These are phyloP conservation scores for Phenacoccus solenopsis DNA, from an alignment of 1,140 invertebrate genomes.

Conservation along the genomic window DNA sequence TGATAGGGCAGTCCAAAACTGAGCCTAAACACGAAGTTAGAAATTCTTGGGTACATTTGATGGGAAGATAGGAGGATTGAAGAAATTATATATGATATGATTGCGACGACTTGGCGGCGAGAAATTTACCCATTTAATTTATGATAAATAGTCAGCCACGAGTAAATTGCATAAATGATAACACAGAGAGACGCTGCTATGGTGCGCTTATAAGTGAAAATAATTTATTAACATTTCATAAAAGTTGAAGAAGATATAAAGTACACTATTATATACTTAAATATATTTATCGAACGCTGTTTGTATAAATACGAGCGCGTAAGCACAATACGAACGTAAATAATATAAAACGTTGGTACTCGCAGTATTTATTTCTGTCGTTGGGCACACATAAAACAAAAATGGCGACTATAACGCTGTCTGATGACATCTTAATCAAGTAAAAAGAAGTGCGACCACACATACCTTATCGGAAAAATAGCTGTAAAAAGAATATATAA, in stretches of 20 bases:
- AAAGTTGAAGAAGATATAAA: constrained; percentile 16
- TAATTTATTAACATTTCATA: constrained; percentile 18
- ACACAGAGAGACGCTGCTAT: neutral
- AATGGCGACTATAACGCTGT: constrained; percentile 16
- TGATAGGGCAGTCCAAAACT: too few relatives aligned
- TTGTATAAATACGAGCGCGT: constrained; percentile 10
- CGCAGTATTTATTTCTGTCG: neutral
- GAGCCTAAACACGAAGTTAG: too few relatives aligned
- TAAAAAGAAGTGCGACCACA: constrained; percentile 11
- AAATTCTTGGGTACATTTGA: too few relatives aligned
- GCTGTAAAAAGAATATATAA: constrained; percentile 15
- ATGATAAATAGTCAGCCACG: neutral
- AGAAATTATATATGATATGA: too few relatives aligned
- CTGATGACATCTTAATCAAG: constrained; percentile 17
- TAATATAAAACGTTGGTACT: constrained; percentile 12
- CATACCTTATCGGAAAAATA: constrained; percentile 15
- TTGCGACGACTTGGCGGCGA: too few relatives aligned
- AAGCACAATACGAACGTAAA: constrained; percentile 11
- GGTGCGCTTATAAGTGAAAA: constrained; percentile 6
- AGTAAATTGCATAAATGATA: constrained; percentile 12
- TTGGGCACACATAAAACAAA: constrained; percentile 9
- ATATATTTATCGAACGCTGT: constrained; percentile 13
- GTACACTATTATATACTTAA: constrained; percentile 9
- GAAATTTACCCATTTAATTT: neutral
- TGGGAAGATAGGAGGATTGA: too few relatives aligned